These are phyloP conservation scores for Acrobasis suavella DNA, from an alignment of 2,888 invertebrate genomes.

Conservation along the genomic window DNA sequence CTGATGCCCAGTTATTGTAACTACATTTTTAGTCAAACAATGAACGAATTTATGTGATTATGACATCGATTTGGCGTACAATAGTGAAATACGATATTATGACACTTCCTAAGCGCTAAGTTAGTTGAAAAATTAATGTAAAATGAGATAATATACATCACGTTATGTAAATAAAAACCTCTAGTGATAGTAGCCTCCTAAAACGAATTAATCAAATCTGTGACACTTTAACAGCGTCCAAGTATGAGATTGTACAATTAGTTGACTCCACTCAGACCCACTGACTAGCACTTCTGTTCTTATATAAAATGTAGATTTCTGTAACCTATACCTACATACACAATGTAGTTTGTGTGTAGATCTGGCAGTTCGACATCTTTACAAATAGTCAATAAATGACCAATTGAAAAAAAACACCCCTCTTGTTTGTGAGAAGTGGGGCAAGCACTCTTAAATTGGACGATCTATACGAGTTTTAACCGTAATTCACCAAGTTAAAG, in stretches of 20 bases:
- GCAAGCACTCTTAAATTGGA: too few species aligned
- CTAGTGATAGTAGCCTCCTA: slow-evolving; percentile 1
- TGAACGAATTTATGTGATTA: background rate
- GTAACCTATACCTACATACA: too few species aligned
- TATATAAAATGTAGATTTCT: too few species aligned
- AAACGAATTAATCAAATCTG: slow-evolving; percentile 16
- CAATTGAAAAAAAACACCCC: too few species aligned
- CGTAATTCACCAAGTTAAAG: too few species aligned
- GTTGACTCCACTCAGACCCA: background rate
- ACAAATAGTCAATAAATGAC: too few species aligned
- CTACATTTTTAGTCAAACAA: background rate
- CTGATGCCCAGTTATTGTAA: too few species aligned
- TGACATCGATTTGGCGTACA: background rate
- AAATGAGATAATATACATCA: slow-evolving; percentile 17
- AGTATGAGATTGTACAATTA: background rate
- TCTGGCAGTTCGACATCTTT: too few species aligned
- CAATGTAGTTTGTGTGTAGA: too few species aligned
- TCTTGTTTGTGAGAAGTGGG: too few species aligned
- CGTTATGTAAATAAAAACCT: slow-evolving; percentile 9
- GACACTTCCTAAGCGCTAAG: background rate
- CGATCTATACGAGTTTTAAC: too few species aligned
- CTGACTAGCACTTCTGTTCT: too few species aligned
- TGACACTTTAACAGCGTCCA: slow-evolving; percentile 1
- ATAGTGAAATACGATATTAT: background rate
- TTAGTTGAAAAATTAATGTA: slow-evolving; percentile 14